A percentile compares a stretch with the other conserved stretches of the same genome.
Evolutionary conservation across 2,888 invertebrate species (phyloP).

Genomic region (Seira musarum): DNA sequence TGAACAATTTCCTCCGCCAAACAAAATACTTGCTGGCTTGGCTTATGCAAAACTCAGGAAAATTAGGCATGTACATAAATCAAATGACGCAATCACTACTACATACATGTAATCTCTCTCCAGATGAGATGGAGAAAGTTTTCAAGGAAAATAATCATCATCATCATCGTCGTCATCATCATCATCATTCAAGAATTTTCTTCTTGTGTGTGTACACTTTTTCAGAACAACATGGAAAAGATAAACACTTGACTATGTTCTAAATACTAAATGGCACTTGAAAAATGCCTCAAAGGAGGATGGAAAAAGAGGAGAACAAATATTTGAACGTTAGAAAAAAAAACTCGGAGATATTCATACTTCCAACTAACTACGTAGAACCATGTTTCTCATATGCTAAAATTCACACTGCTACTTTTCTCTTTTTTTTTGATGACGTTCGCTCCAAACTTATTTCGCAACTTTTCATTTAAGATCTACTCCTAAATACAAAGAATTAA

Average conservation of each 20-base stretch:
- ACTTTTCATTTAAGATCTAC: too few species aligned
- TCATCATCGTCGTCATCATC: neutral
- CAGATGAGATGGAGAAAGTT: conserved; percentile 28
- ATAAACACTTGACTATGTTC: conserved; percentile 25
- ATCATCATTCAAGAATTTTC: conserved; percentile 8
- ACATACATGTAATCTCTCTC: conserved; percentile 7
- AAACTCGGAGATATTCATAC: neutral
- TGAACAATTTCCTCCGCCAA: neutral
- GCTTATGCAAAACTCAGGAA: neutral
- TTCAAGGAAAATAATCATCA: conserved; percentile 18
- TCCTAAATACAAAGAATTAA: too few species aligned
- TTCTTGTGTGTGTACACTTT: neutral
- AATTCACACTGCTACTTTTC: too few species aligned
- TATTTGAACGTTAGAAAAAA: conserved; percentile 19
- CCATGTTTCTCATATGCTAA: too few species aligned
- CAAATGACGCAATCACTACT: conserved; percentile 26
- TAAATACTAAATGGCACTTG: conserved; percentile 17
- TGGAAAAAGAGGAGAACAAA: conserved; percentile 24
- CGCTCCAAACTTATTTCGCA: too few species aligned
- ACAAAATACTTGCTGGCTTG: neutral
- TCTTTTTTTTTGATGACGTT: too few species aligned
- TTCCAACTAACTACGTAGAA: too few species aligned
- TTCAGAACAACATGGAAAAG: conserved; percentile 17
- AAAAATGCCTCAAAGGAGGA: conserved; percentile 28
- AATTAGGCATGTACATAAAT: conserved; percentile 18